Conservation (phyloP, 1,140 invertebrate genomes). For the Calephelis nemesis region DNA sequence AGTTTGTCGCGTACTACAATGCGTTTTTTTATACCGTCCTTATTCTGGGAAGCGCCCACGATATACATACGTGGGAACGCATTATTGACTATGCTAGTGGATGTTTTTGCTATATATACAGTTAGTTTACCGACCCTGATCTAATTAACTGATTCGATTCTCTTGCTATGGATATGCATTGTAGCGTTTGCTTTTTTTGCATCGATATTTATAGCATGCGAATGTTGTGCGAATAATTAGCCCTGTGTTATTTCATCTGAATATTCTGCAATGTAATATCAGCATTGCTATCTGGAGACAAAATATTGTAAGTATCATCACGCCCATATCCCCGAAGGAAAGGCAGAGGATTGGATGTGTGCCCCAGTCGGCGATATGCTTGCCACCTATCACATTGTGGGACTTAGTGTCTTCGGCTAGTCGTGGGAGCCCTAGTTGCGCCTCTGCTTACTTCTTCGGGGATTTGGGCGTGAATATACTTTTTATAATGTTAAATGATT, state of each 20-base stretch:
- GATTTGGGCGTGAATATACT: too few relatives aligned
- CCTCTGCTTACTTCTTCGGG: too few relatives aligned
- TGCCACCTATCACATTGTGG: too few relatives aligned
- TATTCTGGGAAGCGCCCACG: constrained; percentile 30
- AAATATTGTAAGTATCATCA: too few relatives aligned
- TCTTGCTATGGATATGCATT: constrained; percentile 30
- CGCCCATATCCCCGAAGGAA: too few relatives aligned
- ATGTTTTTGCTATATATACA: constrained; percentile 26
- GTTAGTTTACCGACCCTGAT: constrained; percentile 32
- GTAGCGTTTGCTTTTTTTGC: constrained; percentile 29
- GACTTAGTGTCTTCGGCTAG: too few relatives aligned
- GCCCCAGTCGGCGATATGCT: too few relatives aligned
- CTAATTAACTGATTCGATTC: constrained; percentile 33
- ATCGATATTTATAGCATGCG: constrained; percentile 7
- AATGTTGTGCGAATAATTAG: neutral
- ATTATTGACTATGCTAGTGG: constrained; percentile 22
- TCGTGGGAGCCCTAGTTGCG: too few relatives aligned
- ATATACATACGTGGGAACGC: constrained; percentile 35
- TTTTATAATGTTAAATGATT: too few relatives aligned
- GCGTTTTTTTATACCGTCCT: constrained; percentile 29
- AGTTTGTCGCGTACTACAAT: constrained; percentile 32
- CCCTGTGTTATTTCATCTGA: neutral
- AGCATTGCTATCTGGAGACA: too few relatives aligned
- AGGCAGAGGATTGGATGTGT: too few relatives aligned
- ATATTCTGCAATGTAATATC: neutral